Conservation (phyloP, 2,113 vertebrate genomes). For the Microcebus lehilahytsara region DNA sequence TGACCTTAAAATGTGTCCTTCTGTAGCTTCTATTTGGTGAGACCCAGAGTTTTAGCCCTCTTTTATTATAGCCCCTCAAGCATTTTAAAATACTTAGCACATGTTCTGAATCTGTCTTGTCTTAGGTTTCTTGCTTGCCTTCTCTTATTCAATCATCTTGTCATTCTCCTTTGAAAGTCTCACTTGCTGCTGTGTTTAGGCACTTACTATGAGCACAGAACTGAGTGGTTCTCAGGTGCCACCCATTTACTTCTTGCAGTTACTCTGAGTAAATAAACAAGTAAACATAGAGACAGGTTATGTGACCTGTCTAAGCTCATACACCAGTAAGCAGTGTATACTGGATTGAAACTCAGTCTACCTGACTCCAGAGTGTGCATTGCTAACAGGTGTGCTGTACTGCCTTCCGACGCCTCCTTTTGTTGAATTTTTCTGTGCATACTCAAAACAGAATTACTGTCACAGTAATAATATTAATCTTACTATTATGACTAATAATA, state of each 20-base stretch:
- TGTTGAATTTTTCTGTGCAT: not conserved
- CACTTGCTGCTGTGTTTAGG: not conserved
- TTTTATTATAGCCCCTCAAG: not conserved
- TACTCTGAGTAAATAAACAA: not conserved
- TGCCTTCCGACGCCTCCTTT: not conserved
- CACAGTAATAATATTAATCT: not conserved
- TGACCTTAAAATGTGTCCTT: not conserved
- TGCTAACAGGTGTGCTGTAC: rapidly evolving
- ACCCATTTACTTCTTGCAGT: not conserved
- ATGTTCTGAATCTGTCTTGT: not conserved
- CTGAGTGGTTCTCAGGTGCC: not conserved
- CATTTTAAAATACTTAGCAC: not conserved
- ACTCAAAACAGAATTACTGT: not conserved
- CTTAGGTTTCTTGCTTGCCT: not conserved
- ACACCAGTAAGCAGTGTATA: not conserved
- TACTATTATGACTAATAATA: not conserved
- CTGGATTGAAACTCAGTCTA: not conserved
- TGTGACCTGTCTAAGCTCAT: not conserved
- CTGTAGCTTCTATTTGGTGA: not conserved
- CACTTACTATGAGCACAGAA: not conserved
- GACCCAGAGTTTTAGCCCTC: rapidly evolving
- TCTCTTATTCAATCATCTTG: not conserved
- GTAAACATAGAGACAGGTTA: not conserved
- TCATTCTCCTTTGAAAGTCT: not conserved
- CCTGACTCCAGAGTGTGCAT: rapidly evolving